Evolutionary conservation across 2,888 invertebrate genomes (phyloP).

Genomic region (Tetramorium bicarinatum): DNA sequence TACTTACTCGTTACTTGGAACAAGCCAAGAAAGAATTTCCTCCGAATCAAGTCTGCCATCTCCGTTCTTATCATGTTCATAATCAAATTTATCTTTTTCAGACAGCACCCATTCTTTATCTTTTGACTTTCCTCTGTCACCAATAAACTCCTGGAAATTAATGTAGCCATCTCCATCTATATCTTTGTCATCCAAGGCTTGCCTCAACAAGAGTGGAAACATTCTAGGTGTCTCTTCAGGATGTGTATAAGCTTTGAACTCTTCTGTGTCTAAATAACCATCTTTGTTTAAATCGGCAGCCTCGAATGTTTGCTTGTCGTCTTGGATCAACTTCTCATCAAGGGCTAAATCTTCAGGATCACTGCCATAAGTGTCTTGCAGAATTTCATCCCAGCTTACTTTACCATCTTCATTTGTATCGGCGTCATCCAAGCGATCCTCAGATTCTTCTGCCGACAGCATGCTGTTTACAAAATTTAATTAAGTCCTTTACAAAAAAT

Average conservation of each 20-base stretch:
- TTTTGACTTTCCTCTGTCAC: conserved; percentile 89
- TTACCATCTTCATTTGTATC: conserved; percentile 94
- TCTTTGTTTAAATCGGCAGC: conserved; percentile 95
- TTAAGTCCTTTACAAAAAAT: neutral
- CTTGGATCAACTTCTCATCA: conserved; percentile 89
- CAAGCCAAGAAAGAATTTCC: conserved; percentile 96
- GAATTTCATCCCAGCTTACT: conserved; percentile 95
- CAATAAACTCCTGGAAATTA: conserved; percentile 94
- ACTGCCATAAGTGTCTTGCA: conserved; percentile 95
- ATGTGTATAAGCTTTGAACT: conserved; percentile 96
- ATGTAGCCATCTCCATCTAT: conserved; percentile 93
- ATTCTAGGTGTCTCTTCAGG: conserved; percentile 97
- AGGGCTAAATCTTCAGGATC: conserved; percentile 88
- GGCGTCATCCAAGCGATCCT: conserved; percentile 94
- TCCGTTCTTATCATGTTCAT: conserved; percentile 93
- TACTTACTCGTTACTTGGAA: conserved; percentile 95
- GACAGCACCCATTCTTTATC: conserved; percentile 91
- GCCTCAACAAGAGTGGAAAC: conserved; percentile 92
- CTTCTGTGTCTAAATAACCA: conserved; percentile 91
- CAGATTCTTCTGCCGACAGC: conserved; percentile 95
- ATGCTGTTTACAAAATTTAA: conserved; percentile 87
- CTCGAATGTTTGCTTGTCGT: conserved; percentile 95
- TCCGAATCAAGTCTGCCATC: conserved; percentile 93
- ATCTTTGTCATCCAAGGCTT: conserved; percentile 96
- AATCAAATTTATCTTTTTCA: conserved; percentile 94